These are phyloP conservation scores for Phortica okadai DNA, from an alignment of 2,888 invertebrate genomes.

Conservation along the genomic window DNA sequence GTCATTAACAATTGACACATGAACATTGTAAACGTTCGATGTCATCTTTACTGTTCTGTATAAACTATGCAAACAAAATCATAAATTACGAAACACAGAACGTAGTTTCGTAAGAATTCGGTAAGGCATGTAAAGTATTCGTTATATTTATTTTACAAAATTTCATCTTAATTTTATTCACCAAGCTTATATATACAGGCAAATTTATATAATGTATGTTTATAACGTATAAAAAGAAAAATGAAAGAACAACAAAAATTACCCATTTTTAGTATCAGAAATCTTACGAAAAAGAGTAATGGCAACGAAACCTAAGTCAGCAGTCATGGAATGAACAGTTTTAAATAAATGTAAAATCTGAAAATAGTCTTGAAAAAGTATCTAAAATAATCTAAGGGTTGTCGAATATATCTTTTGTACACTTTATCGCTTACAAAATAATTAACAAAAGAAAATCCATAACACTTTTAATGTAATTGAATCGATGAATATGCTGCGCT, in stretches of 20 bases:
- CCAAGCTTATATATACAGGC: slow-evolving; percentile 18
- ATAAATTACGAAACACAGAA: not conserved
- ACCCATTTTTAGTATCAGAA: too few relatives aligned
- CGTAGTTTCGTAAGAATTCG: not conserved
- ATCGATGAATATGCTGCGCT: not conserved
- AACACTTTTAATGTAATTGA: slow-evolving; percentile 28
- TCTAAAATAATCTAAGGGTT: not conserved
- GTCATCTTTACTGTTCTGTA: not conserved
- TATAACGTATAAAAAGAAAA: not conserved
- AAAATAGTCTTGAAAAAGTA: not conserved
- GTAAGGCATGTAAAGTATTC: not conserved
- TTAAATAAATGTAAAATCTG: not conserved
- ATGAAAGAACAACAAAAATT: not conserved
- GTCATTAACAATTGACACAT: not conserved
- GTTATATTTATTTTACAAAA: slow-evolving; percentile 8
- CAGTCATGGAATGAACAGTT: not conserved
- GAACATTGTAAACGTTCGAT: not conserved
- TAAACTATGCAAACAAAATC: not conserved
- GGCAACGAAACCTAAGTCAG: too few relatives aligned
- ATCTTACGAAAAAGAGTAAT: too few relatives aligned
- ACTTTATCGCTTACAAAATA: slow-evolving; percentile 57
- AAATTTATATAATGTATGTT: not conserved
- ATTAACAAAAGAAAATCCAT: slow-evolving; percentile 60
- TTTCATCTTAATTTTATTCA: slow-evolving; percentile 15
- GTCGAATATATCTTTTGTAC: slow-evolving; percentile 3